Conservation (phyloP, 1,140 invertebrate species). For the Branchinecta lynchi region DNA sequence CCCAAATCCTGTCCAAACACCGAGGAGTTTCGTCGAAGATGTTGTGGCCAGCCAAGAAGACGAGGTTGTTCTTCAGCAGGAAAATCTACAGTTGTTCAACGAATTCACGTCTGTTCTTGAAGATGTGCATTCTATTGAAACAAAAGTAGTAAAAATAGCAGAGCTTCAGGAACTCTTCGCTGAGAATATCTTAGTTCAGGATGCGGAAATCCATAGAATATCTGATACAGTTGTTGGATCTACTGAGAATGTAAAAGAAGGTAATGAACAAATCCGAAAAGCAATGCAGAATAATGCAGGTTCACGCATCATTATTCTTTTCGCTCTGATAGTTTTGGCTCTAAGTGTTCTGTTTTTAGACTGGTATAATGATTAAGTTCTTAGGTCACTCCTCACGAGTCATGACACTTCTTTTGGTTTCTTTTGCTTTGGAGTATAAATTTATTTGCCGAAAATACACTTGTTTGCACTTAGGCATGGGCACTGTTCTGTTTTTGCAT, state of each 20-base stretch:
- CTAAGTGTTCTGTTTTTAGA: conserved; percentile 89
- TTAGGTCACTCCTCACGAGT: no score
- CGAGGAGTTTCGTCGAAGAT: conserved; percentile 32
- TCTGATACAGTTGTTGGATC: conserved; percentile 68
- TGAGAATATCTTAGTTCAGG: conserved; percentile 89
- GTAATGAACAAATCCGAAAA: conserved; percentile 88
- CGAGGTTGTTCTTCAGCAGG: conserved; percentile 71
- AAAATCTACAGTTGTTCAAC: conserved; percentile 64
- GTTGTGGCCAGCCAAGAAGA: conserved; percentile 61
- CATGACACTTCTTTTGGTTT: no score
- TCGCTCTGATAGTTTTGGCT: conserved; percentile 88
- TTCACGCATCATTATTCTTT: conserved; percentile 79
- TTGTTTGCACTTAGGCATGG: no score
- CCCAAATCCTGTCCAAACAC: neutral
- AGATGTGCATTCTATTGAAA: conserved; percentile 69
- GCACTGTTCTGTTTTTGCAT: no score
- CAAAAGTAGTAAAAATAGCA: conserved; percentile 86
- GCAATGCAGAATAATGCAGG: conserved; percentile 93
- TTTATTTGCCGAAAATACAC: no score
- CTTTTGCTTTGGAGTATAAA: no score
- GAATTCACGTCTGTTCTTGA: conserved; percentile 59
- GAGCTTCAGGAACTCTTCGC: conserved; percentile 92
- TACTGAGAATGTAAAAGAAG: conserved; percentile 88
- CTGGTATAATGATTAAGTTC: conserved; percentile 87
- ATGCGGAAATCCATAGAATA: conserved; percentile 78